Conservation (phyloP, 2,113 vertebrate species). For the Carollia perspicillata region DNA sequence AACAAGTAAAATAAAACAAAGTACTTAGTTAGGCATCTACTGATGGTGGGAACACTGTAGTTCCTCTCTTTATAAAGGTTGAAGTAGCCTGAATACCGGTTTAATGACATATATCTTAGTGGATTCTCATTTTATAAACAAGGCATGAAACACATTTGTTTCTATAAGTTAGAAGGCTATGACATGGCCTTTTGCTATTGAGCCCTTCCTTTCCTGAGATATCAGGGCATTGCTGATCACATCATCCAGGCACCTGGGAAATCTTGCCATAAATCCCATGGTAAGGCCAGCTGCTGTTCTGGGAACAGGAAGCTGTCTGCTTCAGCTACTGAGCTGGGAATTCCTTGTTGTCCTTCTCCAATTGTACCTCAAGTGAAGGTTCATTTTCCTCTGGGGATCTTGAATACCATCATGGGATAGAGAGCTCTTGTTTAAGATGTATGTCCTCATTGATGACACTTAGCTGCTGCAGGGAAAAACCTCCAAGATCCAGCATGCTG, state of each 20-base stretch:
- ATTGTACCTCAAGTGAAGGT: background rate
- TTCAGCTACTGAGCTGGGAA: slow-evolving; percentile 24
- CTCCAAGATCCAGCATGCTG: background rate
- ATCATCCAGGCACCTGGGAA: background rate
- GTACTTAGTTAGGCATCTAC: slow-evolving; percentile 34
- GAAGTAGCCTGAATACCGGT: slow-evolving; percentile 41
- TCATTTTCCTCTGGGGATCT: background rate
- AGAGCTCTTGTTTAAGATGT: background rate
- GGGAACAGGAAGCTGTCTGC: background rate
- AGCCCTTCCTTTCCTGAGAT: slow-evolving; percentile 41
- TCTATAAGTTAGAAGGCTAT: slow-evolving; percentile 42
- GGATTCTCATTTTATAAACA: slow-evolving; percentile 67
- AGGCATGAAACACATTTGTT: slow-evolving; percentile 66
- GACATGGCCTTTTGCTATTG: background rate
- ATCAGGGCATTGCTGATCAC: background rate
- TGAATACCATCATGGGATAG: background rate
- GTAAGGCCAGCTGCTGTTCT: background rate
- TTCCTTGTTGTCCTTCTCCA: background rate
- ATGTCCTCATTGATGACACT: background rate
- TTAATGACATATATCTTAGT: slow-evolving; percentile 70
- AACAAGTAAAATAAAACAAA: too few species aligned
- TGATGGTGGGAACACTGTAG: background rate
- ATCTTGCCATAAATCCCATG: background rate
- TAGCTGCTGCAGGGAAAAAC: background rate
- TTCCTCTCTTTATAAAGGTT: slow-evolving; percentile 62